phyloP scores from a whole-genome alignment of 1,140 invertebrate species.

The Babylonia areolata region DNA sequence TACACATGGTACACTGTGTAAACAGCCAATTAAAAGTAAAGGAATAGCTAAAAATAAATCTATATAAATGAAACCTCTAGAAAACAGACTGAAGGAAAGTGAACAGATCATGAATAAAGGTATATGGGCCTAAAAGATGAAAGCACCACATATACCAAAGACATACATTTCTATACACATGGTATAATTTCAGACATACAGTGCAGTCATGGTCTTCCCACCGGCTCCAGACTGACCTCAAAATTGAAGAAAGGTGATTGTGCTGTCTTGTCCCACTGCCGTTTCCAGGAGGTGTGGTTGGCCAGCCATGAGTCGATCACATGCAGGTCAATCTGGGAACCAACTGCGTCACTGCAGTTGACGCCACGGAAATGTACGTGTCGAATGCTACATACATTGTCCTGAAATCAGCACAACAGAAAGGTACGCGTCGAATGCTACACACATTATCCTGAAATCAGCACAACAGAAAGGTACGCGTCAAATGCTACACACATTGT shows the following conservation, averaged over 20 bases:
- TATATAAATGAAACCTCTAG: too few relatives aligned
- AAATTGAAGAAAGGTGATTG: conserved; percentile 74
- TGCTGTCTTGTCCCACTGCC: conserved; percentile 67
- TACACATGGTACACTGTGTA: too few relatives aligned
- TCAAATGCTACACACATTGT: conserved; percentile 71
- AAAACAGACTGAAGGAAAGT: too few relatives aligned
- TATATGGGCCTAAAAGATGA: too few relatives aligned
- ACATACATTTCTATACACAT: too few relatives aligned
- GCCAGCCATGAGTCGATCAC: conserved; percentile 52
- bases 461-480: conserved; percentile 74
- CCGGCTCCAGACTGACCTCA: conserved; percentile 54
- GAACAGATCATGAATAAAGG: too few relatives aligned
- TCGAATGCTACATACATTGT: conserved; percentile 71
- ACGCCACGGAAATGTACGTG: conserved; percentile 74
- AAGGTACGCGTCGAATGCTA: conserved; percentile 72
- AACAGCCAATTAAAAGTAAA: too few relatives aligned
- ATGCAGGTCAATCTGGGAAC: conserved; percentile 67
- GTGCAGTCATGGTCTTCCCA: too few relatives aligned
- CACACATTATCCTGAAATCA: conserved; percentile 63
- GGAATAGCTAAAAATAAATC: too few relatives aligned
- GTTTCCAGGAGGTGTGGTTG: conserved; percentile 59
- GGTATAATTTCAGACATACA: too few relatives aligned
- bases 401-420: conserved; percentile 67
- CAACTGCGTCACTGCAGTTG: conserved; percentile 76
- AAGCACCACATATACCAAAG: too few relatives aligned